Evolutionary conservation across 2,888 invertebrate genomes (phyloP).

Genomic region (Achlya flavicornis): DNA sequence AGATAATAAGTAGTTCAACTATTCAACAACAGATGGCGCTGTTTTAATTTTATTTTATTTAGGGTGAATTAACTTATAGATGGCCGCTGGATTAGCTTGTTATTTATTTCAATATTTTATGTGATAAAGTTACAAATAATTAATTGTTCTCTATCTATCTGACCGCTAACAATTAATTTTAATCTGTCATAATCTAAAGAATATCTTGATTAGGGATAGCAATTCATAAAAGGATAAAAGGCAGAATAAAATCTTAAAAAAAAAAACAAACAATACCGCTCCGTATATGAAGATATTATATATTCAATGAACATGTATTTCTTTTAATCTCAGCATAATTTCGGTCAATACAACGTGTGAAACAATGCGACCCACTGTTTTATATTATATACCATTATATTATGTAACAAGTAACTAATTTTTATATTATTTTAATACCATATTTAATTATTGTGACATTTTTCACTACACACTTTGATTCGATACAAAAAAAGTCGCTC

Average conservation of each 20-base stretch:
- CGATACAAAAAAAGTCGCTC: constrained; percentile 68
- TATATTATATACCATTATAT: constrained; percentile 65
- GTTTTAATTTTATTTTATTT: background rate
- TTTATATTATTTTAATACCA: constrained; percentile 63
- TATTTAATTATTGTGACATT: constrained; percentile 77
- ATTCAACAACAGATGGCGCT: constrained; percentile 37
- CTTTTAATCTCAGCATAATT: constrained; percentile 75
- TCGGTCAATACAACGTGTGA: constrained; percentile 79
- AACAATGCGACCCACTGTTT: constrained; percentile 75
- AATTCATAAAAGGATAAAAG: background rate
- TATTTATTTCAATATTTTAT: background rate
- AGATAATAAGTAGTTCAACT: constrained; percentile 16
- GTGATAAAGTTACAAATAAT: too few species aligned
- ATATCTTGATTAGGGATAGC: too few species aligned
- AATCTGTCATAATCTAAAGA: too few species aligned
- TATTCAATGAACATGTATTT: constrained; percentile 82
- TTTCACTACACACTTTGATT: constrained; percentile 73
- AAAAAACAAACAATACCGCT: constrained; percentile 60
- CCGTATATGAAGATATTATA: constrained; percentile 83
- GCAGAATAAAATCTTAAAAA: constrained; percentile 20
- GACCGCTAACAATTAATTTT: too few species aligned
- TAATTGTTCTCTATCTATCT: too few species aligned
- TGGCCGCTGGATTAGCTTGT: background rate
- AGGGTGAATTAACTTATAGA: background rate
- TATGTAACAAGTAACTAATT: constrained; percentile 81